Base-by-base conservation (phyloP, 2,797 vertebrate species). In the Myotis myotis region DNA sequence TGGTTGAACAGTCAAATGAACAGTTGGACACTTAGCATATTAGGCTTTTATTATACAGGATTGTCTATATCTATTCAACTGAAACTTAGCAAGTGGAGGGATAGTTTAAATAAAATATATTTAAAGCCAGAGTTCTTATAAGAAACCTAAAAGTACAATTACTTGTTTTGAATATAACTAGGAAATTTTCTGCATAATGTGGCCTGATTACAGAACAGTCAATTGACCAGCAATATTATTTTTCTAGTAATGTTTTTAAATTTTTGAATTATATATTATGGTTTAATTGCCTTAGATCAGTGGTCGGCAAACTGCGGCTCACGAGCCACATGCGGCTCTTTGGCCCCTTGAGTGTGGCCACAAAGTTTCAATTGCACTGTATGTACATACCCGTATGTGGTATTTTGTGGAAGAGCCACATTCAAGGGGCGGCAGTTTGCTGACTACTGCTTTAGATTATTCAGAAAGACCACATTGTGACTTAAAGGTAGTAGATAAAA, bases 51-150 rank as follows among this genome's bases (percentile, higher is more conserved):
- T 62, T 62, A 62, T 62, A 62, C 28, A 30, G 25, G 25, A 62
- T 47, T 49, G 23, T 33, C 13, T 51, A 4, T 85, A 41, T 93
- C 41, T 87, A 38, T 72, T 83, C 25, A 74, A 78, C 8, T 80
- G 17, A 62, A 53, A 87, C 33, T 38, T 87, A 72, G 25, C 38
- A 94, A 94, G 68, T 81, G 9, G 12, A 66, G 49, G 53, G 33
- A 70, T 64, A 85, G 91, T 88, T 85, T 87, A 94, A 89, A 85
- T 91, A 64, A 88, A 94, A 94, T 2, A 72, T 53, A 55, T 82
- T 75, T 94, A 89, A 93, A 94, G 47, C 22, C 2, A 72, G 15
- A 64, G 1, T 49, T 75, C 5, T 84, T 78, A 2, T 44, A 62
- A 84, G 41, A 78, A 93, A 51, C 82, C 5, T 80, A 68, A 93